phyloP scores from a whole-genome alignment of 2,113 vertebrate species.

The Tenrec ecaudatus region DNA sequence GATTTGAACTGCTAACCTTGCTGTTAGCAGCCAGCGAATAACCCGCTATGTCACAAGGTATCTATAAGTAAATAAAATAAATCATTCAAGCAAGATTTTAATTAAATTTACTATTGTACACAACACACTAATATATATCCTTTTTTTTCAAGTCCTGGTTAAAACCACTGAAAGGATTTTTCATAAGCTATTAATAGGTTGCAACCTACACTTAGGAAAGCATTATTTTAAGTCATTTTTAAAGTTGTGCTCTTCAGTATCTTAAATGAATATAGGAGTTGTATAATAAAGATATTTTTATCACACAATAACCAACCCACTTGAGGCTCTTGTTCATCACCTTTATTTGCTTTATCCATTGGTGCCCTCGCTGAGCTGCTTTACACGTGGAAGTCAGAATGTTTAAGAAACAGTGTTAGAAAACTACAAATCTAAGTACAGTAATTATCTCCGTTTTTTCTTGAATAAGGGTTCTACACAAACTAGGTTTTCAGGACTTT shows the following conservation, averaged over 20 bases:
- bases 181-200: not conserved
- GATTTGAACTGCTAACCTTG: too few relatives aligned
- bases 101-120: not conserved
- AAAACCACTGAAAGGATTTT: not conserved
- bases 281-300: slow-evolving; percentile 31
- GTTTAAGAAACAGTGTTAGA: not conserved
- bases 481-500: slow-evolving; percentile 5
- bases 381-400: not conserved
- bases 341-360: slow-evolving; percentile 16
- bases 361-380: not conserved
- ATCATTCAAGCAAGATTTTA: slow-evolving; percentile 41
- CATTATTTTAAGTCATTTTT: slow-evolving; percentile 28
- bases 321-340: not conserved
- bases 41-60: too few relatives aligned
- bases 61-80: not conserved
- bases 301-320: not conserved
- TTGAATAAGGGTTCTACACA: too few relatives aligned
- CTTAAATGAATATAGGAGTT: not conserved
- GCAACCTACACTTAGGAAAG: slow-evolving; percentile 41
- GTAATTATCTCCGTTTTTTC: not conserved
- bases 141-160: slow-evolving; percentile 22
- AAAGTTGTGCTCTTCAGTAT: not conserved
- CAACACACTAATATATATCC: not conserved
- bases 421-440: slow-evolving; percentile 3
- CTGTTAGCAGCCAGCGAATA: too few relatives aligned